These are phyloP conservation scores for Drosophila funebris DNA, from an alignment of 1,140 invertebrate genomes.

Conservation along the genomic window DNA sequence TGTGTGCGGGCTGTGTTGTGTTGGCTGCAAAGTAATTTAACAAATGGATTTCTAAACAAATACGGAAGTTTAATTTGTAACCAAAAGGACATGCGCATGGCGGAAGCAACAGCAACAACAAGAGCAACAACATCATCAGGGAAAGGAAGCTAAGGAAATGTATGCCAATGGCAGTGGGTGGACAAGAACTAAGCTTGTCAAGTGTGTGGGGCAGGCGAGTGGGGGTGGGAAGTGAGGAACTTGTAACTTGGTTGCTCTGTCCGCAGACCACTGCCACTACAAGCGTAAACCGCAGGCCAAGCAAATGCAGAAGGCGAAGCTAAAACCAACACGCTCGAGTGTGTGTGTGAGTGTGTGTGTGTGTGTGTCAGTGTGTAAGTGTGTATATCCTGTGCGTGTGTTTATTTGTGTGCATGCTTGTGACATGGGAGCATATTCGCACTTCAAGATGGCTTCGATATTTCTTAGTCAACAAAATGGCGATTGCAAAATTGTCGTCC, in stretches of 20 bases:
- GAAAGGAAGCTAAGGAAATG: constrained; percentile 74
- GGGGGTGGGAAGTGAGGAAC: neutral
- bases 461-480: constrained; percentile 82
- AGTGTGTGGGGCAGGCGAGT: neutral
- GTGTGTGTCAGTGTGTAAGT: constrained; percentile 12
- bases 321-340: constrained; percentile 46
- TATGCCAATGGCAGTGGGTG: constrained; percentile 68
- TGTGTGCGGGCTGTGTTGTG: constrained; percentile 42
- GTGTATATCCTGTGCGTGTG: constrained; percentile 50
- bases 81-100: constrained; percentile 75
- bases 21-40: constrained; percentile 78
- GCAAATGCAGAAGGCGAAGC: constrained; percentile 43
- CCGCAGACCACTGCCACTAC: constrained; percentile 66
- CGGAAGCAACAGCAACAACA: constrained; percentile 33
- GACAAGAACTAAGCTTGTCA: constrained; percentile 16
- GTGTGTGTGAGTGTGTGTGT: constrained; percentile 15
- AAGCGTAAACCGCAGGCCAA: constrained; percentile 67
- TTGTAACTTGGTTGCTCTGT: constrained; percentile 45
- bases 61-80: constrained; percentile 83
- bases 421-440: constrained; percentile 74
- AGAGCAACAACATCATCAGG: constrained; percentile 7
- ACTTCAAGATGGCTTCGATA: constrained; percentile 81
- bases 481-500: constrained; percentile 77
- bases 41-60: constrained; percentile 83
- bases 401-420: constrained; percentile 21